These are phyloP conservation scores for Cochlearius cochlearius DNA, from an alignment of 2,113 vertebrate genomes.

Conservation along the genomic window DNA sequence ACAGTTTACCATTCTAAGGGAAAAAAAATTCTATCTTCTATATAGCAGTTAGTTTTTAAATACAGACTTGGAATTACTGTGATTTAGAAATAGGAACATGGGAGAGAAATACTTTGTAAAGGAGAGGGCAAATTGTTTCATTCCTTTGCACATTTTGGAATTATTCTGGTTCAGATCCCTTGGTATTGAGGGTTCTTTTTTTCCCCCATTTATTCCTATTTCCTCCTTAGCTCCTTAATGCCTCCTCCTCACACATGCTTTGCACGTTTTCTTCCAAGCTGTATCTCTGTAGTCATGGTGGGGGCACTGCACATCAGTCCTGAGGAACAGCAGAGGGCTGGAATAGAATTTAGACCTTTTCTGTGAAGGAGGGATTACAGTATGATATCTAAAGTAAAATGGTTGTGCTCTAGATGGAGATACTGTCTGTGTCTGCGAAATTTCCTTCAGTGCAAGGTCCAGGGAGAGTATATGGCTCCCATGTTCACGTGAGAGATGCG, in stretches of 20 bases:
- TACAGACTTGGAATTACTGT: neutral
- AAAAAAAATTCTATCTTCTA: neutral
- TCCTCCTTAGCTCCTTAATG: neutral
- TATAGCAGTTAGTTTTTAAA: neutral
- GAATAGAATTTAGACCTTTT: neutral
- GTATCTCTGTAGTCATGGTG: neutral
- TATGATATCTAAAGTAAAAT: neutral
- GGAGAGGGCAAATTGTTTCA: neutral
- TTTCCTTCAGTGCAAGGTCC: neutral
- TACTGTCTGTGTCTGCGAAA: neutral
- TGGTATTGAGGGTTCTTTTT: neutral
- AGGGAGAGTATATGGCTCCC: neutral
- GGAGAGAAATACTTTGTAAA: neutral
- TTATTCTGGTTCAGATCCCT: neutral
- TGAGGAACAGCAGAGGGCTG: neutral
- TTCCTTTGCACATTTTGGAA: neutral
- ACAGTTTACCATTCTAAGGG: neutral
- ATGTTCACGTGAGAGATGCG: neutral
- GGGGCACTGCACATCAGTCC: neutral
- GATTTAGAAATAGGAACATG: neutral
- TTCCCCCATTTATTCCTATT: neutral
- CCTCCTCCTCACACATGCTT: neutral
- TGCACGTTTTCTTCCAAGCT: neutral
- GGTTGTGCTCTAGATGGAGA: neutral
- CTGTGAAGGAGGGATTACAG: neutral